Evolutionary conservation across 2,797 vertebrate genomes (phyloP).

Genomic region (Tapirus indicus): DNA sequence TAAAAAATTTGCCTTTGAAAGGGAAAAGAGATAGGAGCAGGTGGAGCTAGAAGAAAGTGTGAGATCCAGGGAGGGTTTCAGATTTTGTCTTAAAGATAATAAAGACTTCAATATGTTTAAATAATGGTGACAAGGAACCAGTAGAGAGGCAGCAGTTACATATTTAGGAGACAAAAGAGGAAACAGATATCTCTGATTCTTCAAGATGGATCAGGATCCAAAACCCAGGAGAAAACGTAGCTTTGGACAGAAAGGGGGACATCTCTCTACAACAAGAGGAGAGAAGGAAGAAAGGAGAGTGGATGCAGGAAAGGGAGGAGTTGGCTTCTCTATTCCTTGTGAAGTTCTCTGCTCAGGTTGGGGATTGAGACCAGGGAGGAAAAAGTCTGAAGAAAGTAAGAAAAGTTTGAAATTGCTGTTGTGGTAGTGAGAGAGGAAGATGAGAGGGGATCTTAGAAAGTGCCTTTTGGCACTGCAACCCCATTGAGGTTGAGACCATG

Average conservation of each 20-base stretch:
- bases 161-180: background rate
- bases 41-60: background rate
- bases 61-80: background rate
- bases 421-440: background rate
- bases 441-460: background rate
- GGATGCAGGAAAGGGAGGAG: background rate
- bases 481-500: background rate
- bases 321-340: background rate
- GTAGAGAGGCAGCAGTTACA: background rate
- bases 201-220: background rate
- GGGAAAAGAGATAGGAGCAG: background rate
- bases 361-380: background rate
- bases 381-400: background rate
- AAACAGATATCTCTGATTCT: background rate
- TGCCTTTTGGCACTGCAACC: background rate
- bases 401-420: background rate
- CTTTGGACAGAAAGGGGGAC: background rate
- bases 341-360: background rate
- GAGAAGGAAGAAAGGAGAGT: background rate
- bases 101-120: background rate
- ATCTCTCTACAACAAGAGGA: background rate
- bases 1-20: background rate
- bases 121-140: background rate
- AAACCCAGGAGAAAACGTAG: background rate
- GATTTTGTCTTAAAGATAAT: slow-evolving; percentile 27